Percentiles rank a stretch among this genome's conserved stretches.
Conservation (phyloP, 2,888 invertebrate genomes). For the Pyrocoelia pectoralis region DNA sequence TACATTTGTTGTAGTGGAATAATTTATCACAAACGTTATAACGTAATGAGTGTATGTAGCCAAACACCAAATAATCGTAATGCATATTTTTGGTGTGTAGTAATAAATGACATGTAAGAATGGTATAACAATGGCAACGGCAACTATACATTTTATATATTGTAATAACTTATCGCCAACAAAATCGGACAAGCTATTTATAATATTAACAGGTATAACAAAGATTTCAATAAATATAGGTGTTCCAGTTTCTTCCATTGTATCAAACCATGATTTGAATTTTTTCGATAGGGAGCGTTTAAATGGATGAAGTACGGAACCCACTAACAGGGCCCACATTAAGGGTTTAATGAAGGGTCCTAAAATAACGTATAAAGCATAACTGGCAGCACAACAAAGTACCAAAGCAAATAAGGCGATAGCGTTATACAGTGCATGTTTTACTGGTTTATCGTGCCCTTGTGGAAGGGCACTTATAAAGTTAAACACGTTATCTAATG, state of each 20-base stretch:
- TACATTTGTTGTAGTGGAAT: conserved; percentile 55
- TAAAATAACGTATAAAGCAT: conserved; percentile 83
- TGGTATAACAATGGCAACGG: conserved; percentile 57
- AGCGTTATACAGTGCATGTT: conserved; percentile 91
- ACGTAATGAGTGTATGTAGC: conserved; percentile 42
- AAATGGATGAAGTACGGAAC: conserved; percentile 96
- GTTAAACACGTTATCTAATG: conserved; percentile 74
- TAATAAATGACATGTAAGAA: conserved; percentile 71
- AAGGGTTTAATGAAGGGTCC: conserved; percentile 93
- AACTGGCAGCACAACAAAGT: conserved; percentile 73
- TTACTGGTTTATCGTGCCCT: conserved; percentile 87
- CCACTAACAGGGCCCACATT: conserved; percentile 95
- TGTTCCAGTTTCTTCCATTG: conserved; percentile 70
- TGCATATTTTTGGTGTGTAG: conserved; percentile 73
- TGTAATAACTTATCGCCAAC: conserved; percentile 75
- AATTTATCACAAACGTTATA: conserved; percentile 54
- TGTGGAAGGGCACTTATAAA: conserved; percentile 74
- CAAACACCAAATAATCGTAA: conserved; percentile 66
- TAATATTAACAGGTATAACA: conserved; percentile 77
- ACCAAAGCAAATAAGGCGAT: conserved; percentile 80
- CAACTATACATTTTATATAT: conserved; percentile 69
- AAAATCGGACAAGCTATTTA: conserved; percentile 78
- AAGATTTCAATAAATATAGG: conserved; percentile 68
- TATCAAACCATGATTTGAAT: conserved; percentile 81
- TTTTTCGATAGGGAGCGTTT: conserved; percentile 82